phyloP scores from a whole-genome alignment of 2,113 vertebrate genomes.

The Indri indri region DNA sequence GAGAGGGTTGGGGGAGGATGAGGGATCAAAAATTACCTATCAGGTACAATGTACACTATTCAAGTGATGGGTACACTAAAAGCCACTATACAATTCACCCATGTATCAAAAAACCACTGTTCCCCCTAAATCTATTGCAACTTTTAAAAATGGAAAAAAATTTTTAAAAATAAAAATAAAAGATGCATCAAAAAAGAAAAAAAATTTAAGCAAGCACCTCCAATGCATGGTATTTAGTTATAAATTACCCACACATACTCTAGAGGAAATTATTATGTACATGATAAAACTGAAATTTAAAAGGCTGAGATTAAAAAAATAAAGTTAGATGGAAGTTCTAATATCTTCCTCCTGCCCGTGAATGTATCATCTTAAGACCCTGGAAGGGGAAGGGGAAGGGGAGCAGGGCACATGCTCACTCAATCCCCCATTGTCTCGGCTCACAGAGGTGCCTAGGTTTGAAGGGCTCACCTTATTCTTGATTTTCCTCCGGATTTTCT shows the following conservation, averaged over 20 bases:
- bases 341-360: not conserved
- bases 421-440: rapidly evolving
- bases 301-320: not conserved
- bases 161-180: not conserved
- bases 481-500: conserved; percentile 99
- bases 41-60: too few relatives aligned
- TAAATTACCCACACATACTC: not conserved
- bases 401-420: rapidly evolving
- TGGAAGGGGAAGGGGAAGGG: too few relatives aligned
- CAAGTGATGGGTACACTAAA: too few relatives aligned
- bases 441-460: not conserved
- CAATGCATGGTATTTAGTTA: not conserved
- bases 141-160: too few relatives aligned
- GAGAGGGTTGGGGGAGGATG: too few relatives aligned
- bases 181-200: not conserved
- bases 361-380: too few relatives aligned
- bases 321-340: not conserved
- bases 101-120: too few relatives aligned
- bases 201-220: not conserved
- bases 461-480: conserved; percentile 92
- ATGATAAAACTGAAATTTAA: not conserved
- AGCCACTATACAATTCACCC: too few relatives aligned
- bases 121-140: too few relatives aligned
- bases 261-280: not conserved
- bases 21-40: too few relatives aligned